Evolutionary conservation across 1,140 invertebrate species (phyloP).

Genomic region (Neuroterus valhalla): DNA sequence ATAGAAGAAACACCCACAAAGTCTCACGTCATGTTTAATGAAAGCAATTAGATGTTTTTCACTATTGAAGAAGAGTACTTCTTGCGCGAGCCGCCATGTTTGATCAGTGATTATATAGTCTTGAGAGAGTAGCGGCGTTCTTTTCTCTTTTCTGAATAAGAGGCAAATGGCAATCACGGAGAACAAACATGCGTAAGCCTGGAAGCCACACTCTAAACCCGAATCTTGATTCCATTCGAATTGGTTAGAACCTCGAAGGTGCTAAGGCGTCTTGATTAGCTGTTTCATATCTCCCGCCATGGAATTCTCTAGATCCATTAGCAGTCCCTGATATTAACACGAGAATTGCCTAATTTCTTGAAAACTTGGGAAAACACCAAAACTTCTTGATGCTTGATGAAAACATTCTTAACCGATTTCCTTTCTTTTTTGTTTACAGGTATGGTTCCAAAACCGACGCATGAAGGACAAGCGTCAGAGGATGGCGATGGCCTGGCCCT

Average conservation of each 20-base stretch:
- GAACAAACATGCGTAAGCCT: constrained; percentile 43
- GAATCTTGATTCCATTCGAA: background rate
- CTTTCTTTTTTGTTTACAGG: constrained; percentile 76
- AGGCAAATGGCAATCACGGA: constrained; percentile 55
- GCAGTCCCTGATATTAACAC: background rate
- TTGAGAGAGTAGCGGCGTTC: constrained; percentile 33
- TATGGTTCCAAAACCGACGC: constrained; percentile 99
- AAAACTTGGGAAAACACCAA: background rate
- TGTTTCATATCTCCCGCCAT: constrained; percentile 34
- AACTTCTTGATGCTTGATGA: background rate
- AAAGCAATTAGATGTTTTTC: constrained; percentile 42
- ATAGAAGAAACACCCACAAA: background rate
- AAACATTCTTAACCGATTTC: background rate
- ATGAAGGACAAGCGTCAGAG: constrained; percentile 99
- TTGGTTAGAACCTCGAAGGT: constrained; percentile 44
- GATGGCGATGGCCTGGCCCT: constrained; percentile 95
- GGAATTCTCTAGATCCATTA: constrained; percentile 34
- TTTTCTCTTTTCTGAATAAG: constrained; percentile 28
- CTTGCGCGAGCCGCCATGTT: constrained; percentile 48
- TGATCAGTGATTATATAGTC: constrained; percentile 66
- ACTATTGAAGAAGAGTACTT: background rate
- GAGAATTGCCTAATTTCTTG: background rate
- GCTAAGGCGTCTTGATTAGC: constrained; percentile 61
- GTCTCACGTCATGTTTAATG: constrained; percentile 33
- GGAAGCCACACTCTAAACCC: background rate